Conservation (phyloP, 1,140 invertebrate species). For the Formica exsecta region DNA sequence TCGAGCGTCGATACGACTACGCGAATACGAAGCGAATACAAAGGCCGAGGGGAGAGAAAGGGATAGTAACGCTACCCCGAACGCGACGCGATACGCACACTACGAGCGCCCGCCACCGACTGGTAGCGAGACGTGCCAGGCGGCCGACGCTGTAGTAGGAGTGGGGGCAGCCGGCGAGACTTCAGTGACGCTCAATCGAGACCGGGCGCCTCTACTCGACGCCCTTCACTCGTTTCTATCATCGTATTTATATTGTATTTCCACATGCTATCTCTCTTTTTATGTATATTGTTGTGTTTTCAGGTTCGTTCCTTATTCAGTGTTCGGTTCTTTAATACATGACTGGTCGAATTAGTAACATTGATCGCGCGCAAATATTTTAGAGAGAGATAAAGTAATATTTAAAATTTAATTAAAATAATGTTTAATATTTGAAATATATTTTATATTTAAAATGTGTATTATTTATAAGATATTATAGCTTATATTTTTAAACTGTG, state of each 20-base stretch:
- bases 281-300: too few species aligned
- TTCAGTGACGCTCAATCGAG: constrained; percentile 60
- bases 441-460: too few species aligned
- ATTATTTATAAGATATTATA: too few species aligned
- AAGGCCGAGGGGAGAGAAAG: background rate
- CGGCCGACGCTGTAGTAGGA: constrained; percentile 20
- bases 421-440: too few species aligned
- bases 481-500: too few species aligned
- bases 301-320: too few species aligned
- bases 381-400: too few species aligned
- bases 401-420: too few species aligned
- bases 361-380: too few species aligned
- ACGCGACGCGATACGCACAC: constrained; percentile 49
- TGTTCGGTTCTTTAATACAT: too few species aligned
- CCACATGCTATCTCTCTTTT: background rate
- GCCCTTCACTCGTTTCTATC: background rate
- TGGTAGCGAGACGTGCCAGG: constrained; percentile 68
- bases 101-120: constrained; percentile 75
- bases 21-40: constrained; percentile 6
- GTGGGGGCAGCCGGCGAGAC: constrained; percentile 20
- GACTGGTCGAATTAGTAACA: too few species aligned
- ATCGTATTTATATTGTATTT: background rate
- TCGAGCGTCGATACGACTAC: constrained; percentile 3
- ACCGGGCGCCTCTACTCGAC: background rate
- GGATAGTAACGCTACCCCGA: constrained; percentile 9